Conservation (phyloP, 2,888 invertebrate genomes). For the Melipona bicolor region DNA sequence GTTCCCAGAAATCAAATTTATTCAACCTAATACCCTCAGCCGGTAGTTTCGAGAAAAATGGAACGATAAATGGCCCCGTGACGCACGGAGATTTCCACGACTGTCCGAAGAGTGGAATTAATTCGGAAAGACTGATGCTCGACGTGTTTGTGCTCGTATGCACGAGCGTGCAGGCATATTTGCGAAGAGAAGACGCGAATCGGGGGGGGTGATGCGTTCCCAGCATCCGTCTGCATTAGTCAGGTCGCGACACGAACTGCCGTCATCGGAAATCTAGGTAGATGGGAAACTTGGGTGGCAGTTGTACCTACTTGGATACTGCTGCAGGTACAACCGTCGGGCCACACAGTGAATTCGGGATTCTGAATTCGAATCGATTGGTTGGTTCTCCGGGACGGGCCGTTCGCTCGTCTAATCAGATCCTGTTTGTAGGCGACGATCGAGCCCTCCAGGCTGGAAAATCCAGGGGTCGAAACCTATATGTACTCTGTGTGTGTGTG, state of each 20-base stretch:
- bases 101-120: neutral
- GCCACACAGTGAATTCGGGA: conserved; percentile 73
- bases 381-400: conserved; percentile 52
- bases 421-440: conserved; percentile 78
- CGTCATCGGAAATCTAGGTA: conserved; percentile 48
- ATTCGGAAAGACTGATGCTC: neutral
- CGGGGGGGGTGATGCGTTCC: neutral
- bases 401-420: conserved; percentile 77
- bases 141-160: neutral
- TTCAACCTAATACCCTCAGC: too few species aligned
- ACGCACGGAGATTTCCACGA: too few species aligned
- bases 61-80: too few species aligned
- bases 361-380: conserved; percentile 77
- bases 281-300: conserved; percentile 14
- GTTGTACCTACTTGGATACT: conserved; percentile 18
- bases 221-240: conserved; percentile 52
- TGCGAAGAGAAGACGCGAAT: conserved; percentile 38
- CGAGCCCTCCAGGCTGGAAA: conserved; percentile 73
- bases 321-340: conserved; percentile 38
- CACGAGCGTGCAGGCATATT: neutral
- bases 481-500: neutral
- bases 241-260: conserved; percentile 40
- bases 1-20: too few species aligned
- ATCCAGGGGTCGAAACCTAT: conserved; percentile 66
- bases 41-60: too few species aligned